phyloP scores from a whole-genome alignment of 1,140 invertebrate species.

The Hycleus phaleratus region DNA sequence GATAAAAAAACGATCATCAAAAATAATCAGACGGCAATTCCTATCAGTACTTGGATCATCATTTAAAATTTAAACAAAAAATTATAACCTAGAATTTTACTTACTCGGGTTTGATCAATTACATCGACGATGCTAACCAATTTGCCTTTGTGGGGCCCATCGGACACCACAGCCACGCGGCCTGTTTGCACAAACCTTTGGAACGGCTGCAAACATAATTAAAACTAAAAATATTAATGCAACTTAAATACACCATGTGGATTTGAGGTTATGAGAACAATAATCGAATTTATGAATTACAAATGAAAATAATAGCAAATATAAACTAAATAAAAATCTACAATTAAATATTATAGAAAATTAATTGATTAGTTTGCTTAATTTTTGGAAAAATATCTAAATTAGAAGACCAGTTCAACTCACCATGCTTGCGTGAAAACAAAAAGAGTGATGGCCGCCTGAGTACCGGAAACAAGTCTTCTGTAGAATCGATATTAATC shows the following conservation, averaged over 20 bases:
- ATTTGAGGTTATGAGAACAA: neutral
- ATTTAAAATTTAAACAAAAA: conserved; percentile 20
- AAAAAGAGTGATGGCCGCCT: conserved; percentile 12
- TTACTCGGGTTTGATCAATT: conserved; percentile 94
- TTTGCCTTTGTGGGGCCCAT: conserved; percentile 85
- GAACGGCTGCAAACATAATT: conserved; percentile 64
- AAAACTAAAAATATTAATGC: conserved; percentile 17
- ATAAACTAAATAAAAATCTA: neutral
- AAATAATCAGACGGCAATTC: conserved; percentile 57
- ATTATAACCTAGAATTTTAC: conserved; percentile 24
- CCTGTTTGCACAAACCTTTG: conserved; percentile 93
- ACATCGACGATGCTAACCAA: conserved; percentile 90
- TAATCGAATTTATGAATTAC: neutral
- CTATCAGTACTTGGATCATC: conserved; percentile 53
- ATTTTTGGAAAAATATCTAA: neutral
- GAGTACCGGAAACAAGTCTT: neutral
- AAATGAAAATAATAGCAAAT: neutral
- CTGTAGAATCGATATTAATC: neutral
- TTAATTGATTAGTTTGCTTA: neutral
- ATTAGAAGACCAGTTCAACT: neutral
- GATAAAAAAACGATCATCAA: conserved; percentile 35
- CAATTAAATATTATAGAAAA: neutral
- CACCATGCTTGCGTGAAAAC: conserved; percentile 10
- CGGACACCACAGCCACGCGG: conserved; percentile 87
- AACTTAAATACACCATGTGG: conserved; percentile 3